Evolutionary conservation across 1,140 invertebrate species (phyloP).

Genomic region (Drosophila sechellia): DNA sequence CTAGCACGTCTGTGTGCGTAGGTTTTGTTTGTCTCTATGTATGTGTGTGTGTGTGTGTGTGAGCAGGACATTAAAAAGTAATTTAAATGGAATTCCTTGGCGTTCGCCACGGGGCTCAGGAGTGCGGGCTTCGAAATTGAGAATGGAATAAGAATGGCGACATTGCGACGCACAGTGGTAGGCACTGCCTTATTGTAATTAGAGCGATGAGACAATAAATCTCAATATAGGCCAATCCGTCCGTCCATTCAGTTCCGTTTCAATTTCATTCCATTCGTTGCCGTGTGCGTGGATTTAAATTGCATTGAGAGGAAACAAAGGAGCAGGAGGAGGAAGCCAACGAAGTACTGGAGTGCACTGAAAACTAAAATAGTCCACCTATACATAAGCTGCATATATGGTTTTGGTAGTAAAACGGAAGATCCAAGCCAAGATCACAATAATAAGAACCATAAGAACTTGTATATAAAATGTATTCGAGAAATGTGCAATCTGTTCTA

Average conservation of each 20-base stretch:
- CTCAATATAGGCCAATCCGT: slow-evolving; percentile 54
- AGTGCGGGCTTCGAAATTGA: slow-evolving; percentile 12
- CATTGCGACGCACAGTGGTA: slow-evolving; percentile 3
- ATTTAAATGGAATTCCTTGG: slow-evolving; percentile 78
- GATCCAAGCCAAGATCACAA: too few species aligned
- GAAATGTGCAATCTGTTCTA: too few species aligned
- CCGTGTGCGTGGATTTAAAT: slow-evolving; percentile 39
- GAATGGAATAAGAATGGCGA: slow-evolving; percentile 3
- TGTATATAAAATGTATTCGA: too few species aligned
- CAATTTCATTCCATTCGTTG: slow-evolving; percentile 7
- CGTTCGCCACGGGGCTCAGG: slow-evolving; percentile 32
- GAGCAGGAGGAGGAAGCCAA: background rate
- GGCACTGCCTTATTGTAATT: slow-evolving; percentile 69
- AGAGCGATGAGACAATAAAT: slow-evolving; percentile 69
- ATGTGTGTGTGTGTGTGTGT: slow-evolving; percentile 4
- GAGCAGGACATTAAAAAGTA: slow-evolving; percentile 67
- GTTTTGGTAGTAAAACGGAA: too few species aligned
- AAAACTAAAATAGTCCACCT: background rate
- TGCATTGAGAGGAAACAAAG: slow-evolving; percentile 12
- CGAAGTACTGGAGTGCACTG: background rate
- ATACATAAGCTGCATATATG: background rate
- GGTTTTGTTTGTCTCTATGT: background rate
- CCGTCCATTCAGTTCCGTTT: slow-evolving; percentile 30
- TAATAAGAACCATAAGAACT: too few species aligned
- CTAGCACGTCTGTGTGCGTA: background rate